Base-by-base conservation (phyloP, 2,888 invertebrate genomes). In the Antheraea assamensis region DNA sequence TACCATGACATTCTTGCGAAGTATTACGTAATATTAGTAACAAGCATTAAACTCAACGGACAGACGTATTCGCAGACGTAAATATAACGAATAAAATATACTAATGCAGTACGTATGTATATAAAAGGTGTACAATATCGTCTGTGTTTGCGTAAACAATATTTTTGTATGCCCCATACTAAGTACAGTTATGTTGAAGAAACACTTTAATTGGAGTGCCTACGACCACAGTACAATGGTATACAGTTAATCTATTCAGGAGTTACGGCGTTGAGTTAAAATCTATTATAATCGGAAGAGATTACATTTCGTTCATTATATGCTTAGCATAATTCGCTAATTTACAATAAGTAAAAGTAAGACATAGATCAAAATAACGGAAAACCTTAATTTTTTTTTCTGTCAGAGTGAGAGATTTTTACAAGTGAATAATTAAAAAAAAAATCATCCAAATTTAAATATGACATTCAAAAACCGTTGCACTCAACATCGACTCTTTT, bases 171-270 rank as follows among this genome's bases (percentile, higher is more conserved):
- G 30, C 27, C 30, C 61, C 27, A 30, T 64, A 27, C 61, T 15
- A 27, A 64, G 80, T 82, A 85, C 86, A 81, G 86, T 81, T 86
- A 84, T 78, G 82, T 81, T 78, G 79, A 80, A 79, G 80, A 83
- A 82, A 83, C 81, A 78, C 80, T 83, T 82, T 85, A 85, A 86
- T 85, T 86, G 82, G 80, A 80, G 78, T 81, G 79, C 58, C 13
- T 49, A 49, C 64, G 24, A 70, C 27, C 74, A 76, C 71, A 77
- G 78, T 74, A 47, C 49, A 75, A 75, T 74, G 74, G 70, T 30
- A 10, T 13, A 15, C 74, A 76, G 80, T 79, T 75, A 73, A 73
- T 71, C 35, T 75, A 78, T 30, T 73, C 58, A 27, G 21, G 21
- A 71, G 27, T 30, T 30, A 64, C 30, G 27, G 61, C 5, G 7